These are phyloP conservation scores for Octodonta nipae DNA, from an alignment of 2,888 invertebrate species.

Conservation along the genomic window DNA sequence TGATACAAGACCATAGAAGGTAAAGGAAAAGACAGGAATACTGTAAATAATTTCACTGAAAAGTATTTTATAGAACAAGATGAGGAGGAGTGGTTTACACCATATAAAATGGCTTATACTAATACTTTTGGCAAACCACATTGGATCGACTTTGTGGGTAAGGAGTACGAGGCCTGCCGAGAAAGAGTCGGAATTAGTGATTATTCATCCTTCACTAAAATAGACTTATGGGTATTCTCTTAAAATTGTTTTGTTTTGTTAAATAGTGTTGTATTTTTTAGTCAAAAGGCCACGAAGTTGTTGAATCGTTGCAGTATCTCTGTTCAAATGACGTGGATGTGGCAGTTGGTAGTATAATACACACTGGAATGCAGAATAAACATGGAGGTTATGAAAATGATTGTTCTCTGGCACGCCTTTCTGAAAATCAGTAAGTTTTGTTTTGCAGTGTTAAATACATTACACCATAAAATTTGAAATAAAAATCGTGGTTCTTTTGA, in stretches of 20 bases:
- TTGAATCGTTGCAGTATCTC: slow-evolving; percentile 76
- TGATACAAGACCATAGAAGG: slow-evolving; percentile 41
- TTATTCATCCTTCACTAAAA: slow-evolving; percentile 94
- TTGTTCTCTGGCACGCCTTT: slow-evolving; percentile 80
- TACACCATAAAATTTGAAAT: no score
- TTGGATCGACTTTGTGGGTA: slow-evolving; percentile 80
- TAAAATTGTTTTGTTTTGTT: slow-evolving; percentile 2
- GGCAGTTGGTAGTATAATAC: slow-evolving; percentile 82
- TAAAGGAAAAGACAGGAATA: no score
- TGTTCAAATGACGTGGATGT: slow-evolving; percentile 95
- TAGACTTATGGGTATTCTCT: slow-evolving; percentile 80
- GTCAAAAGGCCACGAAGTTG: slow-evolving; percentile 79
- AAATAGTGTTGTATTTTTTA: slow-evolving; percentile 27
- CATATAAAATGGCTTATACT: slow-evolving; percentile 60
- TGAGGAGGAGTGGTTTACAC: slow-evolving; percentile 36
- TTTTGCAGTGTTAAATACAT: no score
- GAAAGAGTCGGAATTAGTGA: slow-evolving; percentile 87
- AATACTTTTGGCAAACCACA: slow-evolving; percentile 81
- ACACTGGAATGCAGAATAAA: slow-evolving; percentile 94
- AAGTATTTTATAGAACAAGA: slow-evolving; percentile 26
- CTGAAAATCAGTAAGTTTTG: slow-evolving; percentile 79
- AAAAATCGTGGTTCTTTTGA: no score
- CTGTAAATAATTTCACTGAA: no score
- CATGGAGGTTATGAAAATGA: slow-evolving; percentile 96
- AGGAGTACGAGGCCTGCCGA: slow-evolving; percentile 86